Percentiles rank a stretch among this genome's conserved stretches.
Conservation (phyloP, 1,140 invertebrate species). For the Atta cephalotes region DNA sequence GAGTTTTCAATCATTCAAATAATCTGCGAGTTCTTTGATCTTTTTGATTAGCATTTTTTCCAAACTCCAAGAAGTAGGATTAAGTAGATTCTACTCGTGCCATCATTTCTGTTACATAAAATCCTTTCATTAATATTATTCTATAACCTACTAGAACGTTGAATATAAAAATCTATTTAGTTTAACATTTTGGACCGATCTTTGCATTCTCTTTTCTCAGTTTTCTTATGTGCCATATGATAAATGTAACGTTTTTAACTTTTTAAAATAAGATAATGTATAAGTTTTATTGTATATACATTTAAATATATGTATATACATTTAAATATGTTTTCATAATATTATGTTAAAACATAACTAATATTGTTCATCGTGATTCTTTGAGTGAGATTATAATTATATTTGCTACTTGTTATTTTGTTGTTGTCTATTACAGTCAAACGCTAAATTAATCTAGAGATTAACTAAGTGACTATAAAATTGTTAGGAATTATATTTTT, state of each 20-base stretch:
- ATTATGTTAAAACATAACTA: neutral
- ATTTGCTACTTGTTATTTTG: slow-evolving; percentile 11
- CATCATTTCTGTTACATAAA: too few species aligned
- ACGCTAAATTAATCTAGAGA: neutral
- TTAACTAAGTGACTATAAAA: slow-evolving; percentile 7
- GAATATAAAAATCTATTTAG: too few species aligned
- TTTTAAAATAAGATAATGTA: slow-evolving; percentile 8
- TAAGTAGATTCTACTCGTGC: too few species aligned
- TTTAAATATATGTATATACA: neutral
- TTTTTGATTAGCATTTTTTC: too few species aligned
- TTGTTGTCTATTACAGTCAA: slow-evolving; percentile 2
- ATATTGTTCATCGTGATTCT: neutral
- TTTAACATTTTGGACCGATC: too few species aligned
- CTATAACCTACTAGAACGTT: too few species aligned
- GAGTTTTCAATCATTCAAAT: too few species aligned
- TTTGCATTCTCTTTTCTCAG: neutral
- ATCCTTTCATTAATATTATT: too few species aligned
- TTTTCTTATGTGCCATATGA: slow-evolving; percentile 46
- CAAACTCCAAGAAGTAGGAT: too few species aligned
- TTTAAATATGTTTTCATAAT: neutral
- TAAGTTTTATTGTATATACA: neutral
- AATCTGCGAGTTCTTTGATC: too few species aligned
- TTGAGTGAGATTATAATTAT: slow-evolving; percentile 3
- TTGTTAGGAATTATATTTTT: slow-evolving; percentile 8
- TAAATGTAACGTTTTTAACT: neutral